These are phyloP conservation scores for Gerris buenoi DNA, from an alignment of 1,140 invertebrate species.

Conservation along the genomic window DNA sequence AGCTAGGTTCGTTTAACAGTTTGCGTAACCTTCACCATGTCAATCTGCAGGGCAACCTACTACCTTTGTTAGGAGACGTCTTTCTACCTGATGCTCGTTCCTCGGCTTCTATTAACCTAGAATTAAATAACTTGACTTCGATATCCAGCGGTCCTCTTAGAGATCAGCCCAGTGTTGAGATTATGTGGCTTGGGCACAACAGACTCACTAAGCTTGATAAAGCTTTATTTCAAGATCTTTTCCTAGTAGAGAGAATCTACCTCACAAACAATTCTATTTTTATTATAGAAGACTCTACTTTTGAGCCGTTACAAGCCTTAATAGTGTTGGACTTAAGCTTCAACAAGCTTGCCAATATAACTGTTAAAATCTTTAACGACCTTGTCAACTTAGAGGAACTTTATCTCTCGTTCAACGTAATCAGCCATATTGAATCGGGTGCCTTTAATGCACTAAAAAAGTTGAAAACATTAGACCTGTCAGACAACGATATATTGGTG, in stretches of 20 bases:
- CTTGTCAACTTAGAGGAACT: constrained; percentile 50
- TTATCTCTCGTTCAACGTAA: constrained; percentile 41
- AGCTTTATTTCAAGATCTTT: constrained; percentile 55
- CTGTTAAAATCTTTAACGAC: constrained; percentile 45
- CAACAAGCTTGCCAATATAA: constrained; percentile 50
- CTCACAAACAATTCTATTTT: constrained; percentile 68
- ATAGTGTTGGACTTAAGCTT: constrained; percentile 63
- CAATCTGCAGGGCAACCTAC: constrained; percentile 67
- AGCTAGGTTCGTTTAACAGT: constrained; percentile 64
- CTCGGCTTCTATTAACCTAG: constrained; percentile 69
- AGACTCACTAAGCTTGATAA: constrained; percentile 53
- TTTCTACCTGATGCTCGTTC: constrained; percentile 57
- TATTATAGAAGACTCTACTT: constrained; percentile 61
- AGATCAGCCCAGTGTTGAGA: constrained; percentile 62
- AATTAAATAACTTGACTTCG: constrained; percentile 59
- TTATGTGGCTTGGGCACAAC: constrained; percentile 75
- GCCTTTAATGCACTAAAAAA: constrained; percentile 42
- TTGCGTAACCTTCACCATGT: constrained; percentile 72
- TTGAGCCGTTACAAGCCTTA: constrained; percentile 53
- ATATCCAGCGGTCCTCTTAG: constrained; percentile 62
- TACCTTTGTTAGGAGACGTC: constrained; percentile 61
- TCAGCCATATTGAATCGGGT: constrained; percentile 39
- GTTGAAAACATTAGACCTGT: constrained; percentile 43
- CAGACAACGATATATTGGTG: constrained; percentile 39
- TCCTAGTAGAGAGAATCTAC: constrained; percentile 58